Evolutionary conservation across 2,888 invertebrate species (phyloP).

Genomic region (Lysandra coridon): DNA sequence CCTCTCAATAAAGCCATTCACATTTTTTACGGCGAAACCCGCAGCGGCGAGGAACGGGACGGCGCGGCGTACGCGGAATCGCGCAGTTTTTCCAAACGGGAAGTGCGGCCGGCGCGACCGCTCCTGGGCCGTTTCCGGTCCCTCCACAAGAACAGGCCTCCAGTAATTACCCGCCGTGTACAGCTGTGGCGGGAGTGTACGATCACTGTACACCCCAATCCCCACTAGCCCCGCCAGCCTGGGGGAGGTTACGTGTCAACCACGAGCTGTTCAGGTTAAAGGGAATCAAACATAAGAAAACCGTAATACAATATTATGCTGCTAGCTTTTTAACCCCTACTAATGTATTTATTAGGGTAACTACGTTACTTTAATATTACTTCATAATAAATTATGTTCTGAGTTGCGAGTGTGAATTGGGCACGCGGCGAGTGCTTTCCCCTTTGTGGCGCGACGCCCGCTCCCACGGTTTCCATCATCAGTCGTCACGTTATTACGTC

Average conservation of each 20-base stretch:
- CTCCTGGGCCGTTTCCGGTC: background rate
- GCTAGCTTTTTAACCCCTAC: too few relatives aligned
- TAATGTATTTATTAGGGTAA: background rate
- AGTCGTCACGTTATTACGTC: background rate
- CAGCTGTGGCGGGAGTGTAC: background rate
- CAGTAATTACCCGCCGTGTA: background rate
- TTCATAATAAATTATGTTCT: background rate
- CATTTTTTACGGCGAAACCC: conserved; percentile 10
- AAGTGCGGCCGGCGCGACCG: conserved; percentile 5
- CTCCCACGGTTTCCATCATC: conserved; percentile 16
- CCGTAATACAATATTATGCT: too few relatives aligned
- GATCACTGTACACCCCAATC: too few relatives aligned
- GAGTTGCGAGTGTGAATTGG: background rate
- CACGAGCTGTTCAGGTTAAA: too few relatives aligned
- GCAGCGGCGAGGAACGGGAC: conserved; percentile 9
- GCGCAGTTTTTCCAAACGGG: background rate
- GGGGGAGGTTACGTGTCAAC: too few relatives aligned
- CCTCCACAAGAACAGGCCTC: background rate
- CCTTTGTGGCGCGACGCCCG: background rate
- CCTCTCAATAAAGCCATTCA: conserved; percentile 25
- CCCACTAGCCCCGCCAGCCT: background rate
- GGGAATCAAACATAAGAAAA: too few relatives aligned
- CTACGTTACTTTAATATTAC: background rate
- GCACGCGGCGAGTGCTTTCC: conserved; percentile 3
- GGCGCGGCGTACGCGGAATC: background rate